Percentiles rank a stretch among this genome's conserved stretches.
phyloP scores from a whole-genome alignment of 1,140 invertebrate genomes.

The Drosophila varians region DNA sequence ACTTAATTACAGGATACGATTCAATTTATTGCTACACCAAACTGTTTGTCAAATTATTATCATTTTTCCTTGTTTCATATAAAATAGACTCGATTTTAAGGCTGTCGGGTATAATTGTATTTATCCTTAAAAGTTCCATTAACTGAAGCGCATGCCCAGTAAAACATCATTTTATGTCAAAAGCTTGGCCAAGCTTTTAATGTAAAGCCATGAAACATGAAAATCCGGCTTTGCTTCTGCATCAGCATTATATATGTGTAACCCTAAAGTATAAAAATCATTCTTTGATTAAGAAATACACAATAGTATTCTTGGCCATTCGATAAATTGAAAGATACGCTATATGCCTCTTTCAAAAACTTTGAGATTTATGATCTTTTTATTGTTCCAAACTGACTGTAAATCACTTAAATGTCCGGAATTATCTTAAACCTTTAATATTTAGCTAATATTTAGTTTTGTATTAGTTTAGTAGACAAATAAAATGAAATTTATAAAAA shows the following conservation, averaged over 20 bases:
- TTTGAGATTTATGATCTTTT: too few relatives aligned
- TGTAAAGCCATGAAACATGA: background rate
- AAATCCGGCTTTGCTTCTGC: background rate
- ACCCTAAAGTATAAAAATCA: background rate
- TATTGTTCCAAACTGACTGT: too few relatives aligned
- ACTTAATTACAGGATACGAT: background rate
- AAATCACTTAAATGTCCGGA: too few relatives aligned
- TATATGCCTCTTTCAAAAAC: too few relatives aligned
- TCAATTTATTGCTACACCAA: background rate
- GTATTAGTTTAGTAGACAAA: too few relatives aligned
- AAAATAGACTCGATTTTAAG: conserved; percentile 62
- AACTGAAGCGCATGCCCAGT: conserved; percentile 51
- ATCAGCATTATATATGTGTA: background rate
- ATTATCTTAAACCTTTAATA: too few relatives aligned
- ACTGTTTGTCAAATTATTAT: conserved; percentile 22
- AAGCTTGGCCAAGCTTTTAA: conserved; percentile 43
- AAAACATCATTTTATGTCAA: conserved; percentile 14
- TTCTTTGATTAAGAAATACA: background rate
- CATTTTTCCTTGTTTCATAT: conserved; percentile 50
- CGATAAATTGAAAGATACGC: background rate
- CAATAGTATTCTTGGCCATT: background rate
- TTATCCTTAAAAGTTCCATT: conserved; percentile 69
- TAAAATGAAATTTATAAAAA: too few relatives aligned
- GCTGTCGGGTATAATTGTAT: conserved; percentile 72
- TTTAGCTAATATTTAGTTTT: too few relatives aligned